These are phyloP conservation scores for Drosophila orosa DNA, from an alignment of 1,140 invertebrate genomes.

Conservation along the genomic window DNA sequence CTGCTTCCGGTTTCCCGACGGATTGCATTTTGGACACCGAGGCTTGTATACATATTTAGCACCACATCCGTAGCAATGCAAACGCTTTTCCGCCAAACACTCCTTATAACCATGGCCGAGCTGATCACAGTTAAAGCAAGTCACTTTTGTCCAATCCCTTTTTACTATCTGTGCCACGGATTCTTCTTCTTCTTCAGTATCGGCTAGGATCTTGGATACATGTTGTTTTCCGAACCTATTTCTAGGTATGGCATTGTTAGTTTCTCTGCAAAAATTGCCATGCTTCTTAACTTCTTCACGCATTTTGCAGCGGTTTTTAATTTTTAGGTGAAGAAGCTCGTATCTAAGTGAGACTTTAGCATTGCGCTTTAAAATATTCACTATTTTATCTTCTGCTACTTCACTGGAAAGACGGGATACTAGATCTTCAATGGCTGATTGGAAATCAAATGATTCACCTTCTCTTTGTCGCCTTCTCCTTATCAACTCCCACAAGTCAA, in stretches of 20 bases:
- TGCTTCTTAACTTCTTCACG: conserved; percentile 20
- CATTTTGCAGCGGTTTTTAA: neutral
- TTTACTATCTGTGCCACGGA: conserved; percentile 1
- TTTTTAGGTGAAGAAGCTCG: conserved; percentile 18
- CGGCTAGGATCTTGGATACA: conserved; percentile 4
- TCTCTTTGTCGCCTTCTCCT: conserved; percentile 17
- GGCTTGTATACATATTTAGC: conserved; percentile 20
- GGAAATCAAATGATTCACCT: conserved; percentile 23
- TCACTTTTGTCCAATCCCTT: conserved; percentile 10
- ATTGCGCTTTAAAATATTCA: conserved; percentile 20
- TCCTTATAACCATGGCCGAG: conserved; percentile 13
- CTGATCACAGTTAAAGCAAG: conserved; percentile 15
- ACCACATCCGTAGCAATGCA: conserved; percentile 22
- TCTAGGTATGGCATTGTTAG: neutral
- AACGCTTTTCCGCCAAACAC: conserved; percentile 9
- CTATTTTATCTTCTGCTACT: conserved; percentile 12
- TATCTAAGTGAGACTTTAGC: conserved; percentile 15
- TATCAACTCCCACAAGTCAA: conserved; percentile 20
- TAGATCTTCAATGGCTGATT: conserved; percentile 13
- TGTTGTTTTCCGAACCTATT: conserved; percentile 2
- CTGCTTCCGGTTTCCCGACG: conserved; percentile 12
- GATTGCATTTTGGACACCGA: conserved; percentile 16
- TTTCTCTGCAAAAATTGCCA: conserved; percentile 13
- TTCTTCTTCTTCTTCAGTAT: conserved; percentile 2
- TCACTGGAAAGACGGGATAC: conserved; percentile 12